Percentiles rank a stretch among this genome's conserved stretches.
These are phyloP conservation scores for Pipa parva DNA, from an alignment of 2,113 vertebrate species.

Conservation along the genomic window DNA sequence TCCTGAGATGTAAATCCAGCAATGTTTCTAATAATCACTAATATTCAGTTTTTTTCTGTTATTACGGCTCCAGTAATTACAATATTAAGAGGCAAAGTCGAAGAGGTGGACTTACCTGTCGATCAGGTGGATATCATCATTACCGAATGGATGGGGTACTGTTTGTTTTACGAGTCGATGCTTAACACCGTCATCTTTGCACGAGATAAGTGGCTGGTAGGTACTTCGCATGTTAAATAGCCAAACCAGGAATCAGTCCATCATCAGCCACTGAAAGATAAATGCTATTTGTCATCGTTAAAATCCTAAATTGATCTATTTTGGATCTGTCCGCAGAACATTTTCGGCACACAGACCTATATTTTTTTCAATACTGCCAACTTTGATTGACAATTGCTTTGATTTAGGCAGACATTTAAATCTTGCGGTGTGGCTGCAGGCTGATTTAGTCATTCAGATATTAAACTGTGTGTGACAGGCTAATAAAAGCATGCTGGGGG, in stretches of 20 bases:
- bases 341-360: conserved; percentile 9
- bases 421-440: conserved; percentile 25
- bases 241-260: neutral
- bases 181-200: conserved; percentile 97
- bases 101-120: conserved; percentile 93
- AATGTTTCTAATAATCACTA: neutral
- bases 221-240: conserved; percentile 47
- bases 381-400: conserved; percentile 30
- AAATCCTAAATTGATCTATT: neutral
- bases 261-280: neutral
- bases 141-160: conserved; percentile 98
- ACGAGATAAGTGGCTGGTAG: conserved; percentile 97
- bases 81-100: conserved; percentile 96
- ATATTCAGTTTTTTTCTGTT: conserved; percentile 4
- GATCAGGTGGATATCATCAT: conserved; percentile 97
- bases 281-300: conserved; percentile 1
- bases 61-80: conserved; percentile 81
- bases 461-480: conserved; percentile 48
- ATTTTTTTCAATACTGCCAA: conserved; percentile 29
- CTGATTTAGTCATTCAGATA: conserved; percentile 42
- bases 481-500: conserved; percentile 47
- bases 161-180: conserved; percentile 97
- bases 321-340: conserved; percentile 13
- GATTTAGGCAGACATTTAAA: conserved; percentile 4
- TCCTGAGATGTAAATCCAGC: neutral